Evolutionary conservation across 1,140 invertebrate genomes (phyloP).

Genomic region (Akabosia matsudoensis): DNA sequence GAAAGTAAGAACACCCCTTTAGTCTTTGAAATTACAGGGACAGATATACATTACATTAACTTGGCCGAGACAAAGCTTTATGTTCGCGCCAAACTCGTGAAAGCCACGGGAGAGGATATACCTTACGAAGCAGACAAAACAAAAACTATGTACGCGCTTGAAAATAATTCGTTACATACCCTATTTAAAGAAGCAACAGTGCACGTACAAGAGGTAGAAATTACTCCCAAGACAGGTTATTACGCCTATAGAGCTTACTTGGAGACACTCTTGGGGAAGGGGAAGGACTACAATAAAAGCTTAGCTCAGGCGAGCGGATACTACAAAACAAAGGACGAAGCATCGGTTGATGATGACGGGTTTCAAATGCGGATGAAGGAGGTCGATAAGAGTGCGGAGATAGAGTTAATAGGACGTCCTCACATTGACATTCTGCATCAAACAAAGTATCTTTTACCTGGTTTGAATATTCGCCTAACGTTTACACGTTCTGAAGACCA

Average conservation of each 20-base stretch:
- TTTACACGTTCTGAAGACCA: slow-evolving; percentile 12
- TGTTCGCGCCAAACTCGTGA: neutral
- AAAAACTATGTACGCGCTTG: slow-evolving; percentile 24
- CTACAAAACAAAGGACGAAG: slow-evolving; percentile 31
- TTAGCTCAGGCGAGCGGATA: slow-evolving; percentile 50
- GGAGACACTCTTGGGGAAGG: slow-evolving; percentile 53
- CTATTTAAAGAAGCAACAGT: slow-evolving; percentile 53
- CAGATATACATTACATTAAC: neutral
- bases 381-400: slow-evolving; percentile 38
- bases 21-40: neutral
- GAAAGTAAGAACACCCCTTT: neutral
- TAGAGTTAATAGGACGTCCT: slow-evolving; percentile 46
- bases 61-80: neutral
- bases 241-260: slow-evolving; percentile 55
- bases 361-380: slow-evolving; percentile 46
- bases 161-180: slow-evolving; percentile 53
- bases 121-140: neutral
- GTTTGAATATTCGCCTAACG: slow-evolving; percentile 35
- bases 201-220: slow-evolving; percentile 53
- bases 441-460: slow-evolving; percentile 36
- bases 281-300: slow-evolving; percentile 50
- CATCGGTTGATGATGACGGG: slow-evolving; percentile 46
- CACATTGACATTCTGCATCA: slow-evolving; percentile 39
- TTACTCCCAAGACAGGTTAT: slow-evolving; percentile 52
- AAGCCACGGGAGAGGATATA: neutral